phyloP scores from a whole-genome alignment of 2,113 vertebrate species.

The Crypturellus undulatus region DNA sequence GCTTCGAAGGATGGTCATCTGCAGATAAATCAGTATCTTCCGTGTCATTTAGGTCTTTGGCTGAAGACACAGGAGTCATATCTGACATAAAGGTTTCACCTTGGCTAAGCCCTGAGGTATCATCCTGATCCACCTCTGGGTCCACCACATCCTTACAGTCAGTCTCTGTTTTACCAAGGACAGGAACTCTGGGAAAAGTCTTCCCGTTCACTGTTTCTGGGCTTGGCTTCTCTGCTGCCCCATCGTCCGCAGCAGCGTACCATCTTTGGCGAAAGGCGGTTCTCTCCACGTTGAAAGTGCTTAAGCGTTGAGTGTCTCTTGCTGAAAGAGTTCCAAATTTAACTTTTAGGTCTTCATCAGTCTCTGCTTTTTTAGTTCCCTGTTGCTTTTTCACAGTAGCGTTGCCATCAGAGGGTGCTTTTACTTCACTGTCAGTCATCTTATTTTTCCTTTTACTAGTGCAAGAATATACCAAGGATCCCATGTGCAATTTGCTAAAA shows the following conservation, averaged over 20 bases:
- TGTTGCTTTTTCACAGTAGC: conserved; percentile 83
- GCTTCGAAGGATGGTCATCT: conserved; percentile 85
- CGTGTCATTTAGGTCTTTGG: conserved; percentile 81
- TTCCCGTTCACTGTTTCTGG: conserved; percentile 80
- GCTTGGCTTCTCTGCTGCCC: conserved; percentile 82
- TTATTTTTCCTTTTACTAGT: conserved; percentile 89
- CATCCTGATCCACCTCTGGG: conserved; percentile 77
- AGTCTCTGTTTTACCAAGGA: conserved; percentile 79
- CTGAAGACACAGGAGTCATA: conserved; percentile 79
- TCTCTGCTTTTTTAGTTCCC: conserved; percentile 76
- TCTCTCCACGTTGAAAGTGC: conserved; percentile 91
- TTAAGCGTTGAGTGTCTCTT: conserved; percentile 87
- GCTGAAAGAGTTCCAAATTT: conserved; percentile 88
- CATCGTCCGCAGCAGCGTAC: conserved; percentile 81
- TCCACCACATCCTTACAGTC: conserved; percentile 82
- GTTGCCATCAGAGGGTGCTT: conserved; percentile 75
- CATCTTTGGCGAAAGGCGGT: conserved; percentile 92
- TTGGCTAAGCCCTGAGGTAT: conserved; percentile 75
- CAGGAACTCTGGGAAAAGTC: conserved; percentile 80
- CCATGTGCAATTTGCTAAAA: conserved; percentile 94
- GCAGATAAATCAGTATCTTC: conserved; percentile 76
- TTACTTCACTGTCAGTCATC: conserved; percentile 80
- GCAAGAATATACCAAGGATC: conserved; percentile 87
- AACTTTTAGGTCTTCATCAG: conserved; percentile 83
- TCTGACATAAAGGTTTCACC: conserved; percentile 85